A percentile compares a stretch with the other conserved stretches of the same genome.
Evolutionary conservation across 2,888 invertebrate genomes (phyloP).

Genomic region (Halocaridina rubra): DNA sequence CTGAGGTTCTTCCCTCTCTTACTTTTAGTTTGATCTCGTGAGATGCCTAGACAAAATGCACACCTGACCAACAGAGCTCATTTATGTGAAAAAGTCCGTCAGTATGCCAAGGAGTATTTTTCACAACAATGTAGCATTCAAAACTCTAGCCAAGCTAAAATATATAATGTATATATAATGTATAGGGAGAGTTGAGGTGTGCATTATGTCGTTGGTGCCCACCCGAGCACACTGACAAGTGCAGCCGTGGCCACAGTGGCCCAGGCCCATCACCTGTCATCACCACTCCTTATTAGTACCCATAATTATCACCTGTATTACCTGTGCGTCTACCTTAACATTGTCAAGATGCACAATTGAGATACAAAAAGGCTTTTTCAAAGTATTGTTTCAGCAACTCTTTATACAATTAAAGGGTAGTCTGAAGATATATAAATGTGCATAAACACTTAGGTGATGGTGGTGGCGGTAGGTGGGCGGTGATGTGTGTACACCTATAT

Average conservation of each 20-base stretch:
- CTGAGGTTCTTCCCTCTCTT: constrained; percentile 57
- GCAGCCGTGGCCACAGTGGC: constrained; percentile 40
- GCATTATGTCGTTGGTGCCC: constrained; percentile 43
- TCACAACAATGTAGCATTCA: constrained; percentile 37
- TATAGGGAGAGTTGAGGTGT: constrained; percentile 39
- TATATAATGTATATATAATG: not conserved
- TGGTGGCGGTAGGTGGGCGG: constrained; percentile 44
- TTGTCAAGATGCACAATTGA: not conserved
- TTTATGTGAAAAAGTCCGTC: constrained; percentile 9
- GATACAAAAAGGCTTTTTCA: not conserved
- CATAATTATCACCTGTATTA: constrained; percentile 1
- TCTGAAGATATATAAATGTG: not conserved
- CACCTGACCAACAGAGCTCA: constrained; percentile 27
- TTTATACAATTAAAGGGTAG: not conserved
- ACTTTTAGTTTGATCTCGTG: constrained; percentile 59
- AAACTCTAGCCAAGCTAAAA: constrained; percentile 16
- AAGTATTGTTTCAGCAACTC: no score
- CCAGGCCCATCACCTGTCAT: constrained; percentile 37
- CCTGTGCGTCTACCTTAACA: not conserved
- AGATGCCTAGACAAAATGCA: constrained; percentile 47
- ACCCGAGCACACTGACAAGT: constrained; percentile 60
- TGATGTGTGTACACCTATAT: constrained; percentile 57
- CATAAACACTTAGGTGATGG: constrained; percentile 13
- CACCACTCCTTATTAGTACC: constrained; percentile 20
- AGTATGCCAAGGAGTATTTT: not conserved